Evolutionary conservation across 2,113 vertebrate species (phyloP).

Genomic region (Pristiophorus japonicus): DNA sequence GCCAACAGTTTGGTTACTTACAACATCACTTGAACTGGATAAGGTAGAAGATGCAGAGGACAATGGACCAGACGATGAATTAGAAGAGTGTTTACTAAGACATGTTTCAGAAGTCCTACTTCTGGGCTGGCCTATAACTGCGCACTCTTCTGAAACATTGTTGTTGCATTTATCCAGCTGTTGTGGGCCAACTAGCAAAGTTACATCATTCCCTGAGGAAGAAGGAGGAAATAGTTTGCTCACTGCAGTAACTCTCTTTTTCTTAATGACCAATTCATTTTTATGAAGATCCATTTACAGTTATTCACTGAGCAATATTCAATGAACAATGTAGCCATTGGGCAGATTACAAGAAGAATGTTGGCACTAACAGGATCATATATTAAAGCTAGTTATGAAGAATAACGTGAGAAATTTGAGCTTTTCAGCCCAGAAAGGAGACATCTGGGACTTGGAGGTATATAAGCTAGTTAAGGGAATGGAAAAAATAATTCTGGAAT

Average conservation of each 20-base stretch:
- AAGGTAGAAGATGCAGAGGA: slow-evolving; percentile 79
- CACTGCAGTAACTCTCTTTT: not conserved
- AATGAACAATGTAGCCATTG: not conserved
- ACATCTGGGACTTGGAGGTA: not conserved
- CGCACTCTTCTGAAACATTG: slow-evolving; percentile 74
- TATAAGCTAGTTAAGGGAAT: not conserved
- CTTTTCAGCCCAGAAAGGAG: not conserved
- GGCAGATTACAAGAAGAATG: not conserved
- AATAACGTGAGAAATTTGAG: not conserved
- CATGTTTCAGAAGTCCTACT: slow-evolving; percentile 62
- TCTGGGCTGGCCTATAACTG: slow-evolving; percentile 63
- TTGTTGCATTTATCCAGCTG: slow-evolving; percentile 94
- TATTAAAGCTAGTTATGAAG: not conserved
- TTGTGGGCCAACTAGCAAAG: slow-evolving; percentile 77
- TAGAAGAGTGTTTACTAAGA: slow-evolving; percentile 82
- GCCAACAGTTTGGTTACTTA: slow-evolving; percentile 57
- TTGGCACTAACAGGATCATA: not conserved
- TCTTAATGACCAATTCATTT: not conserved
- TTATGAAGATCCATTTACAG: not conserved
- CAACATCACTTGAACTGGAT: slow-evolving; percentile 88
- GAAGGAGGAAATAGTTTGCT: not conserved
- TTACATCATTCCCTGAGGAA: slow-evolving; percentile 79
- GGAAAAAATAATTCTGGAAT: not conserved
- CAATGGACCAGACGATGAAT: slow-evolving; percentile 80
- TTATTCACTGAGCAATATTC: not conserved